A percentile compares a stretch with the other conserved stretches of the same genome.
Conservation (phyloP, 2,888 invertebrate genomes). For the Nomada lathburiana region DNA sequence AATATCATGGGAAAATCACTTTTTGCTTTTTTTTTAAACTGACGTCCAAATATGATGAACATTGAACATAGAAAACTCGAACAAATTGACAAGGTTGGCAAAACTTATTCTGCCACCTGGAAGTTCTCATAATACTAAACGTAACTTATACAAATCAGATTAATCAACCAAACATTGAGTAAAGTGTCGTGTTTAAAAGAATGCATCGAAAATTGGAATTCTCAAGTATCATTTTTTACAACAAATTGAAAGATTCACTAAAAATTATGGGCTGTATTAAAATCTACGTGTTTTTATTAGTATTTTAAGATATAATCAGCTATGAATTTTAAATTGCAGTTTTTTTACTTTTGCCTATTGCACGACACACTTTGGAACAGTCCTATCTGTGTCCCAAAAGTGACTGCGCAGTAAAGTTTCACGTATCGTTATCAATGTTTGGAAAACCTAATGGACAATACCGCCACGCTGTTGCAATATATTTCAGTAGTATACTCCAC, state of each 20-base stretch:
- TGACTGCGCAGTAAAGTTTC: too few species aligned
- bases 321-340: too few species aligned
- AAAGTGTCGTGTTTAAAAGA: neutral
- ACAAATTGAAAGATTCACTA: neutral
- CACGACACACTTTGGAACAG: too few species aligned
- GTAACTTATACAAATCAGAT: neutral
- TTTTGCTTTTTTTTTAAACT: constrained; percentile 1
- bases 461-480: too few species aligned
- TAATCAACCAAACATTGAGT: neutral
- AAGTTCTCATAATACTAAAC: constrained; percentile 1
- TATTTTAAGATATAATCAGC: too few species aligned
- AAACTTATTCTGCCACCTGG: neutral
- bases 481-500: too few species aligned
- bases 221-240: neutral
- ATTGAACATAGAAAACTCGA: neutral
- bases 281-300: too few species aligned
- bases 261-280: too few species aligned
- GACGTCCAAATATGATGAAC: neutral
- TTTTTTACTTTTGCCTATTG: too few species aligned
- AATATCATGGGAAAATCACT: neutral
- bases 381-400: too few species aligned
- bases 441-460: too few species aligned
- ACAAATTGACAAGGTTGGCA: neutral
- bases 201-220: neutral
- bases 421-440: too few species aligned